A percentile compares a stretch with the other conserved stretches of the same genome.
Evolutionary conservation across 2,113 vertebrate species (phyloP).

Genomic region (Microcebus ravelobensis): DNA sequence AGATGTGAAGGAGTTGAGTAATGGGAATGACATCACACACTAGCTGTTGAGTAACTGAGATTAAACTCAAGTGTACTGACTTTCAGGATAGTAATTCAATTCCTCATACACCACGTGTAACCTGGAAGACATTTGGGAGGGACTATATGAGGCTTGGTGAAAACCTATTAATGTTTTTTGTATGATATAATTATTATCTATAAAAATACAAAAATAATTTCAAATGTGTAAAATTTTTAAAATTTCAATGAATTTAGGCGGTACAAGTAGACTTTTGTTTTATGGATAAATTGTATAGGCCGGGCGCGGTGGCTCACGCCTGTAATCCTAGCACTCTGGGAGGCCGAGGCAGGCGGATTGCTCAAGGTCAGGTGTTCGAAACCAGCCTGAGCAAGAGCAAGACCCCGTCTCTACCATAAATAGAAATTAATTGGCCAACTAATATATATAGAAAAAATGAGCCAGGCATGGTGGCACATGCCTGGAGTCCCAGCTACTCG

Average conservation of each 20-base stretch:
- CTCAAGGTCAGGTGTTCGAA: too few relatives aligned
- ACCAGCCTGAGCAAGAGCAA: too few relatives aligned
- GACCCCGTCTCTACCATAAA: too few relatives aligned
- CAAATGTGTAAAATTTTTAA: not conserved
- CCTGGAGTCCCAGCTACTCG: too few relatives aligned
- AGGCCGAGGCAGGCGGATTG: too few relatives aligned
- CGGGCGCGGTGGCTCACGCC: too few relatives aligned
- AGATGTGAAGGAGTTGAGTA: not conserved
- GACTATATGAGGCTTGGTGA: not conserved
- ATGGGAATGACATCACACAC: not conserved
- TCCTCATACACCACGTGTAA: not conserved
- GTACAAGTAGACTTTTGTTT: too few relatives aligned
- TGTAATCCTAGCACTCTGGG: too few relatives aligned
- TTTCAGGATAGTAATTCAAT: not conserved
- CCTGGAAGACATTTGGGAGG: not conserved
- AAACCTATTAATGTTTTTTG: not conserved
- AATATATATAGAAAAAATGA: too few relatives aligned
- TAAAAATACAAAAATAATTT: slow-evolving; percentile 29
- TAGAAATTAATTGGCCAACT: too few relatives aligned
- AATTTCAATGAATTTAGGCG: not conserved
- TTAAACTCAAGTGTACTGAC: not conserved
- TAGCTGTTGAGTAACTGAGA: not conserved
- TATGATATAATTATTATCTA: not conserved
- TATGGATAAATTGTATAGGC: too few relatives aligned
- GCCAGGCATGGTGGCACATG: too few relatives aligned